phyloP scores from a whole-genome alignment of 1,140 invertebrate genomes.

The Drosophila parvula region DNA sequence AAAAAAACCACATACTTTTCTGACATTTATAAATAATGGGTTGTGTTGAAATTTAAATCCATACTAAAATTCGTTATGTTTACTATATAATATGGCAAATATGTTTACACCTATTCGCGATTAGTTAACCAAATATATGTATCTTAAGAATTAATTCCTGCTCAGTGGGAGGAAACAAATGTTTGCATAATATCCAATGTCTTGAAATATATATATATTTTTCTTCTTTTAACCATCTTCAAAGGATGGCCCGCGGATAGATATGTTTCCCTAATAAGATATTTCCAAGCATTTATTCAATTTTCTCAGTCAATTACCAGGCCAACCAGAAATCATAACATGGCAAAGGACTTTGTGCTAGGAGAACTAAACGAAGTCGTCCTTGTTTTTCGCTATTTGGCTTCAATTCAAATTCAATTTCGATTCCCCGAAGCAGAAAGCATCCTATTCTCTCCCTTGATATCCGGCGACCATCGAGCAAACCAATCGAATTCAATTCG shows the following conservation, averaged over 20 bases:
- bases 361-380: slow-evolving; percentile 24
- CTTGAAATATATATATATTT: background rate
- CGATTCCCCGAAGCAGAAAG: slow-evolving; percentile 50
- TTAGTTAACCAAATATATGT: too few species aligned
- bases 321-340: slow-evolving; percentile 15
- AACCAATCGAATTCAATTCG: slow-evolving; percentile 66
- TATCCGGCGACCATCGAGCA: slow-evolving; percentile 29
- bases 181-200: background rate
- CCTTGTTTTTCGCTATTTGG: slow-evolving; percentile 33
- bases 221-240: background rate
- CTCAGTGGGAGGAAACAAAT: too few species aligned
- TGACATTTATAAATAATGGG: background rate
- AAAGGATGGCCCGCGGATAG: slow-evolving; percentile 17
- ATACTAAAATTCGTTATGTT: too few species aligned
- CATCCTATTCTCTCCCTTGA: slow-evolving; percentile 7
- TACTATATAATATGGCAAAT: too few species aligned
- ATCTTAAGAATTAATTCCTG: too few species aligned
- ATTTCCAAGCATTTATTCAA: slow-evolving; percentile 6
- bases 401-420: slow-evolving; percentile 75
- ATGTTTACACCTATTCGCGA: too few species aligned
- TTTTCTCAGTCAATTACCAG: slow-evolving; percentile 22
- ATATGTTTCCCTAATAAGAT: slow-evolving; percentile 2
- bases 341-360: slow-evolving; percentile 22
- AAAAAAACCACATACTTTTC: background rate
- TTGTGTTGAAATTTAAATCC: background rate